Percentiles rank a stretch among this genome's conserved stretches.
Evolutionary conservation across 2,113 vertebrate species (phyloP).

Genomic region (Callospermophilus lateralis): DNA sequence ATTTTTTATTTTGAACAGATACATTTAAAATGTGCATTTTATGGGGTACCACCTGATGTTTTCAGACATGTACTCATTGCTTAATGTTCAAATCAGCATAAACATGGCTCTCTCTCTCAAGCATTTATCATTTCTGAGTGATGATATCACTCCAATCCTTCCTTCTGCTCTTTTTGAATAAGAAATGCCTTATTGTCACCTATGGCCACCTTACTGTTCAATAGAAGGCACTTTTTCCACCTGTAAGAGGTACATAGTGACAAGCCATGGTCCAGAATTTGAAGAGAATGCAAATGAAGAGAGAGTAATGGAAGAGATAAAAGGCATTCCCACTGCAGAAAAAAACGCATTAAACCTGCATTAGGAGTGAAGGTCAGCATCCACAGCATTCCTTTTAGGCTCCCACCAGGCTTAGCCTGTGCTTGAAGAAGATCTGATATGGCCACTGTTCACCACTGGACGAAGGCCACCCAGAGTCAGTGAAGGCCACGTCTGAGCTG

Average conservation of each 20-base stretch:
- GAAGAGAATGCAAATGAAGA: not conserved
- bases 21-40: not conserved
- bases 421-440: not conserved
- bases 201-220: not conserved
- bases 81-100: not conserved
- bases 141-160: not conserved
- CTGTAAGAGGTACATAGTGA: not conserved
- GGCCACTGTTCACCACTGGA: not conserved
- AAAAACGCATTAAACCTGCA: not conserved
- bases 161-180: not conserved
- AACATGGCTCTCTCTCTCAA: not conserved
- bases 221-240: not conserved
- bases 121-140: not conserved
- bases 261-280: not conserved
- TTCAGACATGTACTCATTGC: too few species aligned
- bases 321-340: not conserved
- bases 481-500: too few species aligned
- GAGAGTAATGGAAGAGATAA: not conserved
- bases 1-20: not conserved
- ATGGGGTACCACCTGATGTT: not conserved
- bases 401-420: not conserved
- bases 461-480: not conserved
- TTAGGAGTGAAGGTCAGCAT: slow-evolving; percentile 8
- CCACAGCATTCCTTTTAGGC: too few species aligned
- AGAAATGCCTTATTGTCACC: not conserved